These are phyloP conservation scores for Heliangelus exortis DNA, from an alignment of 2,797 vertebrate genomes.

Conservation along the genomic window DNA sequence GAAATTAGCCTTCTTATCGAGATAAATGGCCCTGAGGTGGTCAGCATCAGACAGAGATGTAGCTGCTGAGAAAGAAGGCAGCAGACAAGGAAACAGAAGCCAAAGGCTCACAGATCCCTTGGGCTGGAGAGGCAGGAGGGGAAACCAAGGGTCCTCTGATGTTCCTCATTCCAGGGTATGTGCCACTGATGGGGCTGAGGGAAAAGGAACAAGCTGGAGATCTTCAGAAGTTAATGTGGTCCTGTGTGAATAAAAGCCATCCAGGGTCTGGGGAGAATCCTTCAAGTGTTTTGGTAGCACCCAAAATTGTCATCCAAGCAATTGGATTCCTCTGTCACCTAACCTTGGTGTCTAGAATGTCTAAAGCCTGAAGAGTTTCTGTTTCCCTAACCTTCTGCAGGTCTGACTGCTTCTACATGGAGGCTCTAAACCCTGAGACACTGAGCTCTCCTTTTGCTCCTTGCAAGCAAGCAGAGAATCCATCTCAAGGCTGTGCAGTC, in stretches of 20 bases:
- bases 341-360: neutral
- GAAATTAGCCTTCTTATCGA: neutral
- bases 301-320: neutral
- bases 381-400: neutral
- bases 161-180: neutral
- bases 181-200: neutral
- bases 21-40: constrained; percentile 8
- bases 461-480: neutral
- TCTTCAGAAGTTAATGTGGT: neutral
- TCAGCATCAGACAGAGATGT: constrained; percentile 13
- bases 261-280: neutral
- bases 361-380: neutral
- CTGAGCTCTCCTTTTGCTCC: neutral
- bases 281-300: neutral
- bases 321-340: neutral
- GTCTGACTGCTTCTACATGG: neutral
- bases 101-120: neutral
- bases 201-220: neutral
- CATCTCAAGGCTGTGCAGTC: neutral
- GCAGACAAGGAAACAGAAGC: neutral
- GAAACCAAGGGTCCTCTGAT: neutral
- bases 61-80: neutral
- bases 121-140: neutral
- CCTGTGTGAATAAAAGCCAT: neutral
- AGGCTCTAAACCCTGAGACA: neutral